A percentile compares a stretch with the other conserved stretches of the same genome.
Conservation (phyloP, 2,797 vertebrate genomes). For the Dicrostonyx torquatus region DNA sequence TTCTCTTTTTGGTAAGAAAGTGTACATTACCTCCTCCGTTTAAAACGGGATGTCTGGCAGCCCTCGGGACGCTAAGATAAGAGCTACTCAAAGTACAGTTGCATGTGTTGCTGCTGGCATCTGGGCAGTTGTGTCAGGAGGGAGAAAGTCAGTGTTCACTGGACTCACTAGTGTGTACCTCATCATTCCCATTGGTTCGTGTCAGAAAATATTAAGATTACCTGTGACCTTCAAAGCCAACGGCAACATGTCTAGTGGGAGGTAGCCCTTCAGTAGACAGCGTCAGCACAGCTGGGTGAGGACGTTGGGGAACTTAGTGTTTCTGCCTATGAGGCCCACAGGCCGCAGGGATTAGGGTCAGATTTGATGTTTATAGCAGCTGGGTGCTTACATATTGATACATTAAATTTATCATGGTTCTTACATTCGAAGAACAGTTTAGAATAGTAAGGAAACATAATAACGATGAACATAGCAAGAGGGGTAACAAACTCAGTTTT, state of each 20-base stretch:
- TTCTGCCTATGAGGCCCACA: not conserved
- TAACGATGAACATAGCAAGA: not conserved
- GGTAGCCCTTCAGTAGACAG: not conserved
- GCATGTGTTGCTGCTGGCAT: not conserved
- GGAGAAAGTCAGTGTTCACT: constrained; percentile 12
- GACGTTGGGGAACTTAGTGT: not conserved
- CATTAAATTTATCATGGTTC: not conserved
- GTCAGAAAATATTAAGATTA: not conserved
- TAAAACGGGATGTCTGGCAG: not conserved
- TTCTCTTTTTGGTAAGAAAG: not conserved
- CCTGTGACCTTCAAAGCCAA: not conserved
- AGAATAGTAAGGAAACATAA: not conserved
- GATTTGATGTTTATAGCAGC: not conserved
- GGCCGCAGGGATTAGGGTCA: not conserved
- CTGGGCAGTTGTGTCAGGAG: not conserved
- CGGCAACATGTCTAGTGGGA: not conserved
- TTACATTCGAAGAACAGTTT: not conserved
- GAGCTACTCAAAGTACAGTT: not conserved
- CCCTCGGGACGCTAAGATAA: not conserved
- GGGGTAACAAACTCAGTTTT: constrained; percentile 14
- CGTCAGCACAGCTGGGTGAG: not conserved
- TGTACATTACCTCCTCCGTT: not conserved
- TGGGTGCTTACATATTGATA: not conserved
- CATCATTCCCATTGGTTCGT: not conserved
- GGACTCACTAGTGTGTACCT: not conserved